phyloP scores from a whole-genome alignment of 2,888 invertebrate genomes.

The Erpobdella octoculata region DNA sequence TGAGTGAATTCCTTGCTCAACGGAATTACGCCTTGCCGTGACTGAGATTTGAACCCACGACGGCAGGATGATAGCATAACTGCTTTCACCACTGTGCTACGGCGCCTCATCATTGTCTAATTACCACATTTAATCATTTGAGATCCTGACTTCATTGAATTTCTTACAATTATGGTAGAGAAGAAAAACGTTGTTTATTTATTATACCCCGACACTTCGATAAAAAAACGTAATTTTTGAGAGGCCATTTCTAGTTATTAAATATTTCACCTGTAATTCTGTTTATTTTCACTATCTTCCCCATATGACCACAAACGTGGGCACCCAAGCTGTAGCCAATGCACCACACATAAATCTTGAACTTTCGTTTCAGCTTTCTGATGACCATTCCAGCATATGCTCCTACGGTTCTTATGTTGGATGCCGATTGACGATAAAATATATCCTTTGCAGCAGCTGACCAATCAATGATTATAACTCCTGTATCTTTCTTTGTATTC shows the following conservation, averaged over 20 bases:
- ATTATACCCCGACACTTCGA: too few species aligned
- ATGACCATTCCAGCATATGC: constrained; percentile 45
- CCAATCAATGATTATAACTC: constrained; percentile 36
- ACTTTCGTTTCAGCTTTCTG: constrained; percentile 35
- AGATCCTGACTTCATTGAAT: too few species aligned
- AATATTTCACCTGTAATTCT: constrained; percentile 51
- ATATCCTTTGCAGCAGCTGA: constrained; percentile 34
- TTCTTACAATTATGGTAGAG: background rate
- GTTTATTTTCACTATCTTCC: constrained; percentile 56
- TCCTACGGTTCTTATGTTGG: constrained; percentile 51
- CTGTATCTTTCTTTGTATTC: constrained; percentile 36
- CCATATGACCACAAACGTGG: constrained; percentile 79
- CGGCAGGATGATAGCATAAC: too few species aligned
- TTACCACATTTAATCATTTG: too few species aligned
- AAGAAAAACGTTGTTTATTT: background rate
- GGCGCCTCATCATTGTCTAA: too few species aligned
- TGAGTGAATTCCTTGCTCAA: too few species aligned
- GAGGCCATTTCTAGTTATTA: too few species aligned
- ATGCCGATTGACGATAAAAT: constrained; percentile 50
- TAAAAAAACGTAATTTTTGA: too few species aligned
- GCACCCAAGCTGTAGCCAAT: constrained; percentile 83
- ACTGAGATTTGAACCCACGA: too few species aligned
- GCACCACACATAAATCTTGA: constrained; percentile 62
- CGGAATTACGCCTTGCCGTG: too few species aligned
- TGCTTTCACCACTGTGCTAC: too few species aligned